Conservation (phyloP, 2,888 invertebrate genomes). For the Metopia argyrocephala region DNA sequence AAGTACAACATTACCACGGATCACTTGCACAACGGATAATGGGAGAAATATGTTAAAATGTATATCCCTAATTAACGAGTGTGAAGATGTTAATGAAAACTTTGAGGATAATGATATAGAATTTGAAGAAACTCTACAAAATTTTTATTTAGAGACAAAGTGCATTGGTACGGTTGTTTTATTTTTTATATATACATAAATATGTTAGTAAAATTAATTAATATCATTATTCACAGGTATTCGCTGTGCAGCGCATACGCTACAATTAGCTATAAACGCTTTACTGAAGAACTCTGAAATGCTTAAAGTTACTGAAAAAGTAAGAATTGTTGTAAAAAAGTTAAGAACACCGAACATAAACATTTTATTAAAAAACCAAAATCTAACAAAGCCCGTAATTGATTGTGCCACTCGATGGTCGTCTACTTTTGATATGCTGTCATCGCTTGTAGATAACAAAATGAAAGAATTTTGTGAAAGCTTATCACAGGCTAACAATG, state of each 20-base stretch:
- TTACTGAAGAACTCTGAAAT: background rate
- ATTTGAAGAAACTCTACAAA: background rate
- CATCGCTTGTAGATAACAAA: background rate
- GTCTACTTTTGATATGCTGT: conserved; percentile 5
- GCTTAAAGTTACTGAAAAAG: background rate
- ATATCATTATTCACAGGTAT: background rate
- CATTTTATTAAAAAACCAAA: background rate
- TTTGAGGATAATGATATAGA: background rate
- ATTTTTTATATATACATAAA: background rate
- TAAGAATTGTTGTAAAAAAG: background rate
- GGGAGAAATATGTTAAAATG: conserved; percentile 4
- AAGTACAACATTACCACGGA: conserved; percentile 3
- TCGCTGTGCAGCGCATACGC: background rate
- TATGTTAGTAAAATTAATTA: background rate
- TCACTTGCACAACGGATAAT: conserved; percentile 4
- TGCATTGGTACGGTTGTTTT: background rate
- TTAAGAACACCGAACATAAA: conserved; percentile 1
- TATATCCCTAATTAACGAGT: background rate
- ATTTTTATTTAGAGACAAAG: background rate
- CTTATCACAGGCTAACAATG: conserved; percentile 12
- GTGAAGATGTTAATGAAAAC: background rate
- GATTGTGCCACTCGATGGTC: background rate
- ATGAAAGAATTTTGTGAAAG: conserved; percentile 16
- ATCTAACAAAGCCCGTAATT: background rate
- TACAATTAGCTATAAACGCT: background rate